These are phyloP conservation scores for Drosophila bipectinata DNA, from an alignment of 1,140 invertebrate genomes.

Conservation along the genomic window DNA sequence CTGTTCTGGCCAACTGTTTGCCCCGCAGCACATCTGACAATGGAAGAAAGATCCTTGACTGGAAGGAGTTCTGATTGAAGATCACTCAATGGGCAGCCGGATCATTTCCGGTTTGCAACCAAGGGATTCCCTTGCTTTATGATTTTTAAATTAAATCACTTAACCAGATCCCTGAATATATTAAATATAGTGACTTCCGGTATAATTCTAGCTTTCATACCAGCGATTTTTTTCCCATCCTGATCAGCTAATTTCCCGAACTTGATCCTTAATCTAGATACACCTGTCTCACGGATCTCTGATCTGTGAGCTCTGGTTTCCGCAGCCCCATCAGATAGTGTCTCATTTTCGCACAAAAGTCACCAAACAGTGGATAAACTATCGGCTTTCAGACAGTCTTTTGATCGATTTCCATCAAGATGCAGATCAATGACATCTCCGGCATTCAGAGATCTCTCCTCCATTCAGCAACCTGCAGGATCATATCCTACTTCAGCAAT, in stretches of 20 bases:
- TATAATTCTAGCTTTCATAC: not conserved
- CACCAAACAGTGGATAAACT: constrained; percentile 6
- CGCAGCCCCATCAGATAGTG: constrained; percentile 28
- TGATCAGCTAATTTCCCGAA: constrained; percentile 34
- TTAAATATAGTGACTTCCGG: not conserved
- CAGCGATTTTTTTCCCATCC: constrained; percentile 3
- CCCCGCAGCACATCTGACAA: constrained; percentile 32
- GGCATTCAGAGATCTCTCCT: constrained; percentile 6
- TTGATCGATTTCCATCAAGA: constrained; percentile 25
- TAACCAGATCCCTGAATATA: not conserved
- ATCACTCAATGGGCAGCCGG: constrained; percentile 31
- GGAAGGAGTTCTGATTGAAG: constrained; percentile 52
- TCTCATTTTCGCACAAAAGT: constrained; percentile 49
- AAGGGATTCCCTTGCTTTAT: not conserved
- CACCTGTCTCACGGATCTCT: constrained; percentile 12
- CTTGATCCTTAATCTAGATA: constrained; percentile 29
- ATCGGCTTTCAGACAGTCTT: constrained; percentile 31
- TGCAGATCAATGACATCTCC: constrained; percentile 41
- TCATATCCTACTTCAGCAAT: constrained; percentile 46
- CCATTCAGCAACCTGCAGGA: constrained; percentile 37
- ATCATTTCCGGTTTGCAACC: constrained; percentile 39
- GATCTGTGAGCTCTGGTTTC: constrained; percentile 21
- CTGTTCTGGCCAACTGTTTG: constrained; percentile 67
- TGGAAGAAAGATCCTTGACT: constrained; percentile 23
- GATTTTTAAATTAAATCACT: not conserved